phyloP scores from a whole-genome alignment of 2,888 invertebrate genomes.

The Eupithecia abbreviata region DNA sequence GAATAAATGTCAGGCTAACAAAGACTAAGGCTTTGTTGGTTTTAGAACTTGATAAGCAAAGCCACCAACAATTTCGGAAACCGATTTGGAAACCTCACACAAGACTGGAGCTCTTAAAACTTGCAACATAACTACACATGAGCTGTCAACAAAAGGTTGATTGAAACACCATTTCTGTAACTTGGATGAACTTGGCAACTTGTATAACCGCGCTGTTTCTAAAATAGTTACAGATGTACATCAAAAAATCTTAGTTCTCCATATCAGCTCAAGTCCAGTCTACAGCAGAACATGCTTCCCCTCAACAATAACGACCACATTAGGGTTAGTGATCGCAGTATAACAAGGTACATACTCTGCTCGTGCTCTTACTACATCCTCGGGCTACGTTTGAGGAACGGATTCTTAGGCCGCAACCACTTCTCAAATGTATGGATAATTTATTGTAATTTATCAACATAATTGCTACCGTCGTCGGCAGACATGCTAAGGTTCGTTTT shows the following conservation, averaged over 20 bases:
- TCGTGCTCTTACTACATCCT: neutral
- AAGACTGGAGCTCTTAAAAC: constrained; percentile 31
- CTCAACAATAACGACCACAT: too few species aligned
- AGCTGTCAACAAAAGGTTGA: constrained; percentile 30
- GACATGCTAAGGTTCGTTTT: constrained; percentile 8
- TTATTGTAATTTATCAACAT: neutral
- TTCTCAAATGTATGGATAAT: neutral
- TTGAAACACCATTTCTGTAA: constrained; percentile 21
- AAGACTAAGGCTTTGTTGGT: neutral
- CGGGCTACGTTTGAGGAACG: neutral
- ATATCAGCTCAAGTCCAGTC: neutral
- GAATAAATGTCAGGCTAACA: neutral
- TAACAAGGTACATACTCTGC: too few species aligned
- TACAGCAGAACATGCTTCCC: neutral
- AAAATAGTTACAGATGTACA: neutral
- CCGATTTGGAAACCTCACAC: constrained; percentile 30
- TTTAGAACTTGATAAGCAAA: neutral
- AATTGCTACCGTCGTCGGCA: neutral
- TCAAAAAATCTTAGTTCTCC: neutral
- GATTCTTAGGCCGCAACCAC: neutral
- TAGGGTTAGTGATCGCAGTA: neutral
- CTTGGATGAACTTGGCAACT: neutral
- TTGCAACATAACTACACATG: constrained; percentile 31
- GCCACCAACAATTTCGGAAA: constrained; percentile 19
- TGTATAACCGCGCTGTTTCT: neutral